Evolutionary conservation across 2,797 vertebrate genomes (phyloP).

Genomic region (Coendou prehensilis): DNA sequence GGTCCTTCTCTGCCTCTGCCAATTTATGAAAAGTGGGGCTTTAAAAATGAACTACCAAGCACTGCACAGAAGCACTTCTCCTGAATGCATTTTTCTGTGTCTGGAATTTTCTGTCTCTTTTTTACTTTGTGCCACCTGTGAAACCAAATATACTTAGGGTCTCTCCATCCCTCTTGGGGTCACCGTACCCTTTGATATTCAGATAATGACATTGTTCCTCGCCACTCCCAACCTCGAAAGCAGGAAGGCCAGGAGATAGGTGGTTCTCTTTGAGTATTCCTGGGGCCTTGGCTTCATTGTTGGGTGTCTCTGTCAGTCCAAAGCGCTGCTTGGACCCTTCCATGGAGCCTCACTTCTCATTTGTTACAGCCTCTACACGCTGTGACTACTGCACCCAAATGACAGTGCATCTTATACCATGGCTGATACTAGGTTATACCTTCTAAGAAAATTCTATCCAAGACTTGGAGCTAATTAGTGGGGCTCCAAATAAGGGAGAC

Average conservation of each 20-base stretch:
- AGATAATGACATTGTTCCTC: not conserved
- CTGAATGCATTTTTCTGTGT: not conserved
- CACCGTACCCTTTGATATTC: not conserved
- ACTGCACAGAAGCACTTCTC: not conserved
- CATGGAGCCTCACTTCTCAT: not conserved
- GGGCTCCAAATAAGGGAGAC: not conserved
- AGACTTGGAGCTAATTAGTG: not conserved
- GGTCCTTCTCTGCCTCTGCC: constrained; percentile 78
- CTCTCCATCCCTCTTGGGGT: not conserved
- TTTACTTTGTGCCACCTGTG: not conserved
- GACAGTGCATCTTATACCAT: not conserved
- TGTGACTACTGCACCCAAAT: not conserved
- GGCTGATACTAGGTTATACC: not conserved
- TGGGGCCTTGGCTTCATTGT: not conserved
- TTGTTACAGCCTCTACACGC: not conserved
- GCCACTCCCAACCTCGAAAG: not conserved
- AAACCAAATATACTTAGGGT: not conserved
- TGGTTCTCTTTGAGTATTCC: not conserved
- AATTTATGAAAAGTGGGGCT: constrained; percentile 67
- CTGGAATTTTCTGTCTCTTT: constrained; percentile 29
- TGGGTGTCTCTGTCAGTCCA: not conserved
- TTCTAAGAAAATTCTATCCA: not conserved
- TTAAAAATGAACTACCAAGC: constrained; percentile 37
- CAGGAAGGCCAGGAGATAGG: not conserved
- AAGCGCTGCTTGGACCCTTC: too few species aligned